Base-by-base conservation (phyloP, 2,113 vertebrate species). In the Micronisus gabar region DNA sequence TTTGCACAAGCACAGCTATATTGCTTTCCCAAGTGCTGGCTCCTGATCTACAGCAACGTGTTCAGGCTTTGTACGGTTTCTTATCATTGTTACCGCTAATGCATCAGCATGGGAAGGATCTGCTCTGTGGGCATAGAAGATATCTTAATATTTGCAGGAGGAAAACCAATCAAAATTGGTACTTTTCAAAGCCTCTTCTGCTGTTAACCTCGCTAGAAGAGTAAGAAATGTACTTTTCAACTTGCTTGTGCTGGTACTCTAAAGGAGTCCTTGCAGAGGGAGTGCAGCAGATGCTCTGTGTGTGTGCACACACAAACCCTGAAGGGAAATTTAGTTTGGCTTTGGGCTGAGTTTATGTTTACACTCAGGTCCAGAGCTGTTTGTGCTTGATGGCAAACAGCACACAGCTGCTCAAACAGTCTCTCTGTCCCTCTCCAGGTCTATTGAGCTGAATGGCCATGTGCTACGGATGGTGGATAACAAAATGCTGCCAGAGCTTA, bases 381-480 rank as follows among this genome's bases (percentile, higher is more conserved):
- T 78, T 91, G 43, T 71, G 36, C 47, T 63, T 1, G 0, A 11
- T 4, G 7, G 40, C 81, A 63, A 55, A 53, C 15, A 68, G 22
- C 63, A 26, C 43, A 30, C 43, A 92, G 45, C 72, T 97, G 78
- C 97, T 63, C 53, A 43, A 12, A 29, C 32, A 21, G 59, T 34
- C 48, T 94, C 83, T 81, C 53, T 65, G 45, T 79, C 30, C 38
- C 48, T 70, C 84, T 90, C 16, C 93, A 98, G 99, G 97, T 98
- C 96, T 25, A 98, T 99, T 36, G 98, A 91, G 48, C 98, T 99
- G 92, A 99, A 99, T 1, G 98, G 98, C 32, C 86, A 8, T 2
- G 88, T 98, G 82, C 88, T 99, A 72, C 98, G 95, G 97, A 99
- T 99, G 99, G 90, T 98, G 90, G 98, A 99, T 47, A 98, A 99